phyloP scores from a whole-genome alignment of 2,797 vertebrate species.

The Ataeniobius toweri region DNA sequence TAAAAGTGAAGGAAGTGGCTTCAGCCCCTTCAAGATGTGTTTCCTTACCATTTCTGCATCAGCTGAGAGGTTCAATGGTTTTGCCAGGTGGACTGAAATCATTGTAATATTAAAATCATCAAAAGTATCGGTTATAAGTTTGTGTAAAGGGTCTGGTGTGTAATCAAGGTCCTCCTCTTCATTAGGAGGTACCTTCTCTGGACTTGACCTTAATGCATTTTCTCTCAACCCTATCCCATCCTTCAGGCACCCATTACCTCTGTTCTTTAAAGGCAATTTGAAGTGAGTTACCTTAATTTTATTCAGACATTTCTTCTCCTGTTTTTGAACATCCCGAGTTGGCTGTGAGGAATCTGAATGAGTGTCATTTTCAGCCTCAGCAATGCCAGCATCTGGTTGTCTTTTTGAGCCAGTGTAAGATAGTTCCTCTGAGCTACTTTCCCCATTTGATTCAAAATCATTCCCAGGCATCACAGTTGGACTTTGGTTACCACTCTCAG shows the following conservation, averaged over 20 bases:
- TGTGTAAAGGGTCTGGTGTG: constrained; percentile 49
- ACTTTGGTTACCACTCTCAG: constrained; percentile 5
- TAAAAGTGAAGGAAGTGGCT: constrained; percentile 16
- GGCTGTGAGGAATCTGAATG: constrained; percentile 25
- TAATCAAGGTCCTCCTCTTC: constrained; percentile 1
- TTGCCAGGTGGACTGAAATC: constrained; percentile 60
- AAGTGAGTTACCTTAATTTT: constrained; percentile 67
- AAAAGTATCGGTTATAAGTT: constrained; percentile 56
- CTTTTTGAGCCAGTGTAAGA: constrained; percentile 23
- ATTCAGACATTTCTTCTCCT: constrained; percentile 69
- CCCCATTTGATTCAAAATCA: constrained; percentile 27
- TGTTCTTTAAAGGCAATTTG: constrained; percentile 44
- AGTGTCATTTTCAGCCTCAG: constrained; percentile 27
- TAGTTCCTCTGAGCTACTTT: constrained; percentile 37
- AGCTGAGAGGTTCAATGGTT: constrained; percentile 23
- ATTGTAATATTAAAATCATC: constrained; percentile 50
- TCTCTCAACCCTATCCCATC: constrained; percentile 15
- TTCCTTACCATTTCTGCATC: constrained; percentile 27
- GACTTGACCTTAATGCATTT: constrained; percentile 5
- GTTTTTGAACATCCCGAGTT: constrained; percentile 21
- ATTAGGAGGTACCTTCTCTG: not conserved
- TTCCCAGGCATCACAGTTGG: constrained; percentile 21
- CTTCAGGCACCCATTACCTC: constrained; percentile 24
- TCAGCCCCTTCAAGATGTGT: constrained; percentile 37
- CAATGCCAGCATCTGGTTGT: constrained; percentile 43